Base-by-base conservation (phyloP, 2,797 vertebrate species). In the Hozukius guyotensis region DNA sequence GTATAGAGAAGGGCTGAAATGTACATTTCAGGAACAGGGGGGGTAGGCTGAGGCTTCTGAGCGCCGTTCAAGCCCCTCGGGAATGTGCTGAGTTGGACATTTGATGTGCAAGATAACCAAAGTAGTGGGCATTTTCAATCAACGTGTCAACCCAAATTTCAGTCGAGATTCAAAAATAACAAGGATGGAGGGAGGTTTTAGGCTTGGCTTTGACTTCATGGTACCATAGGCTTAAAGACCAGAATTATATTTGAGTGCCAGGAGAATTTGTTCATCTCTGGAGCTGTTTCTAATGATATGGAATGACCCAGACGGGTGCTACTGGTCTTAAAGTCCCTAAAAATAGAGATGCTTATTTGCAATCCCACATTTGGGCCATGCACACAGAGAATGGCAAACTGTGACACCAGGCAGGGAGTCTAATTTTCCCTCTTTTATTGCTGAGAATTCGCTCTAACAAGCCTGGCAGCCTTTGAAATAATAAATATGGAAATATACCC, bases 341-440 rank as follows among this genome's bases (percentile, higher is more conserved):
- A 91, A 88, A 88, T 85, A 93, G 70, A 89, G 78, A 89, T 78
- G 81, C 79, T 89, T 92, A 88, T 94, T 92, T 93, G 83, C 83
- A 64, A 62, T 87, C 79, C 87, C 84, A 84, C 82, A 89, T 84
- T 76, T 87, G 68, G 80, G 78, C 76, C 63, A 64, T 79, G 79
- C 64, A 77, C 77, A 80, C 57, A 85, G 80, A 88, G 79, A 85
- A 83, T 78, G 63, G 75, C 72, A 90, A 88, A 87, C 84, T 84
- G 80, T 88, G 74, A 91, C 87, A 92, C 90, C 77, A 82, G 72
- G 42, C 77, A 56, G 67, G 52, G 70, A 81, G 81, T 81, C 67
- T 75, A 81, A 90, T 88, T 83, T 85, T 88, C 81, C 75, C 32
- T 74, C 61, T 85, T 85, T 88, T 80, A 82, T 86, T 83, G 81